Evolutionary conservation across 2,797 vertebrate genomes (phyloP).

Genomic region (Artibeus lituratus): DNA sequence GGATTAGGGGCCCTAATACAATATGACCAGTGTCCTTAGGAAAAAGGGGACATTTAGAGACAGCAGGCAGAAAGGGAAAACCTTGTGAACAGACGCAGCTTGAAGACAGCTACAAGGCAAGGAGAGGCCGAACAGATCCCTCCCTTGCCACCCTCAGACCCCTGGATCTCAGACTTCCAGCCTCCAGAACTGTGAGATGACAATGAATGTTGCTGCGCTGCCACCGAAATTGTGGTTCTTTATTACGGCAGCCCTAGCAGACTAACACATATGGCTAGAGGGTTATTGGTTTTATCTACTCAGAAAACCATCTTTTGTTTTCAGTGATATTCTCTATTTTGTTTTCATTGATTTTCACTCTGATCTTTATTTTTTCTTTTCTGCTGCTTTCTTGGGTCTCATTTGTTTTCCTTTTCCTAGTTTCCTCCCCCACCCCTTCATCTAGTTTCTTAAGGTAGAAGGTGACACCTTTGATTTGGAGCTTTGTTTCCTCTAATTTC

Average conservation of each 20-base stretch:
- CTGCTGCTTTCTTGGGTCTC: neutral
- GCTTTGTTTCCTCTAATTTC: neutral
- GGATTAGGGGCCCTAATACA: neutral
- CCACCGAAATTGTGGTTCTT: neutral
- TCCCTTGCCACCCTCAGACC: neutral
- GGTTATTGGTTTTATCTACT: neutral
- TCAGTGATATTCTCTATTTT: neutral
- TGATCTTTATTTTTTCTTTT: neutral
- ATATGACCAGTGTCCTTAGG: neutral
- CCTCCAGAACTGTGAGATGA: neutral
- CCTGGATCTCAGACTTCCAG: neutral
- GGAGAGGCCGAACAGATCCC: no score
- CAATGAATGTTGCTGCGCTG: neutral
- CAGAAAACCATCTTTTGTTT: neutral
- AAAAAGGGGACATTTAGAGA: neutral
- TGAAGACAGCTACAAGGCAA: neutral
- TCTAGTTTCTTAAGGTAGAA: neutral
- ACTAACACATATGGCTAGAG: neutral
- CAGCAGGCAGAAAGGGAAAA: neutral
- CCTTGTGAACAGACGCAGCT: neutral
- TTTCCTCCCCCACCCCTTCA: no score
- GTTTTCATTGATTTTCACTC: neutral
- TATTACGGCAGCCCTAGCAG: neutral
- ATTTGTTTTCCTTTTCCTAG: neutral
- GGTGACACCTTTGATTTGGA: neutral